Base-by-base conservation (phyloP, 2,113 vertebrate genomes). In the Salvelinus sp. region DNA sequence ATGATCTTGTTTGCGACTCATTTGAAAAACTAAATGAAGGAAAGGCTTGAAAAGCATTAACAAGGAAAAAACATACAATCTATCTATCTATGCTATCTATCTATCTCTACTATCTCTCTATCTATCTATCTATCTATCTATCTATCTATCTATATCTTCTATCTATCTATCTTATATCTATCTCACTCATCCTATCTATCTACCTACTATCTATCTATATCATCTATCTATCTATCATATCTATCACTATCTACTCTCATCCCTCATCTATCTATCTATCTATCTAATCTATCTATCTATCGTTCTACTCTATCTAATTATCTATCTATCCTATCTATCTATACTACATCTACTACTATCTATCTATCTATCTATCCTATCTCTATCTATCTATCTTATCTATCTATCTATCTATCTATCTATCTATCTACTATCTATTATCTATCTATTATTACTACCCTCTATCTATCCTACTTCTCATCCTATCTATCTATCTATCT, bases 1-100 rank as follows among this genome's bases (percentile, higher is more conserved):
- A 88, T 79, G 57, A 77, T 79, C 44, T 79, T 20, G 75, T 84
- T 79, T 83, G 86, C 78, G 14, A 25, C 79, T 82, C 48, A 60
- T 86, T 89, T 62, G 22, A 70, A 63, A 75, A 54, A 33, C 28
- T 54, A 69, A 57, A 83, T 79, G 18, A 77, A n/a, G 66, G 38
- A 70, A 66, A 27, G 57, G 20, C 58, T 60, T n/a, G 3, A n/a
- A 50, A 20, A 60, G 58, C n/a, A 60, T 60, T n/a, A 6, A 60
- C 3, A 18, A n/a, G 6, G 18, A 6, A 60, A 22, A 60, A 38
- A 30, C 28, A 58, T 4, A 58, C 57, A 0, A 48, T 73, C 57
- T 62, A 73, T 73, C 48, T 72, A 58, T 58, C 48, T 72, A 33
- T 33, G n/a, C 30, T 33, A 6, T 6, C 30, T 33, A 6, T 60